Base-by-base conservation (phyloP, 64 coral and sea anemone genomes). In the Acropora tenuis region DNA sequence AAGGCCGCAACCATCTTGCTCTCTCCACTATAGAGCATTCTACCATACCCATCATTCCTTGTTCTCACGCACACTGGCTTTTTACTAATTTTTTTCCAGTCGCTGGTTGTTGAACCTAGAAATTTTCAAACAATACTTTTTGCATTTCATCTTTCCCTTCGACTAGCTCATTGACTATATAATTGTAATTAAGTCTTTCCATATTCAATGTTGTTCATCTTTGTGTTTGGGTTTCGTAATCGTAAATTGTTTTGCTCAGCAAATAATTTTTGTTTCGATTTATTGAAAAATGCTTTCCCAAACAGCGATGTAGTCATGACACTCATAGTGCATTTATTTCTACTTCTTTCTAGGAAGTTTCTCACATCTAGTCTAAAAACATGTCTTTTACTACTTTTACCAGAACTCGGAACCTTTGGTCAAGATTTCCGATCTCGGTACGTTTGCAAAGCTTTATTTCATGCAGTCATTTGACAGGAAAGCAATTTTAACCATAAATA, bases 21-120 rank as follows among this genome's bases (percentile, higher is more conserved):
- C 30, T 79, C 65, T 4, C 65, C 60, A 19, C 8, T 2, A 18
- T 90, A 78, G 1, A 47, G 18, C 17, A 90, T n/a, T 5, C 52
- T 48, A 44, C 88, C 88, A 41, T 80, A 90, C 16, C 77, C 53
- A 2, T 90, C 16, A 69, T 78, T 47, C n/a, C 78, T 77, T 30
- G 76, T 15, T 50, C 19, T 78, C 8, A 90, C 77, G 46, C 88
- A 90, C 2, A 90, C 77, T 90, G 88, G 88, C 48, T 52, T 41
- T 6, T 50, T n/a, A n/a, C 66, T 90, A 46, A 90, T 44, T 77
- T 90, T 59, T 10, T 44, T 90, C 88, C 88, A 90, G 16, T 11
- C 43, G 1, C 74, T 74, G 17, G 47, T n/a, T 9, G 47, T 8
- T 11, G 18, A 7, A 80, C 20, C 78, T 80, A 50, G 3, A n/a